These are phyloP conservation scores for Sorex araneus DNA, from an alignment of 2,113 vertebrate species.

Conservation along the genomic window DNA sequence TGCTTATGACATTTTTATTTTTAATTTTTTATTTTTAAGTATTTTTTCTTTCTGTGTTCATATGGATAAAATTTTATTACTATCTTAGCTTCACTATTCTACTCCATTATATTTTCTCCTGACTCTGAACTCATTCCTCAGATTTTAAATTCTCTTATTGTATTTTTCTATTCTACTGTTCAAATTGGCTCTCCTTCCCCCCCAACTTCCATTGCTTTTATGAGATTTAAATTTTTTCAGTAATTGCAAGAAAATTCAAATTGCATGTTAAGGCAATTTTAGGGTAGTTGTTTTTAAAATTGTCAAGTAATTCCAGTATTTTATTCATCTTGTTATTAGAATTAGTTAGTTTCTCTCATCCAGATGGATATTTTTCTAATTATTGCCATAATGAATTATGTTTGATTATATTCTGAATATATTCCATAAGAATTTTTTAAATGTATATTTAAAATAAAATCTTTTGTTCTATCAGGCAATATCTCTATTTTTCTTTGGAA, in stretches of 20 bases:
- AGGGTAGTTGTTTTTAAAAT: background rate
- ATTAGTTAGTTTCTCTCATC: background rate
- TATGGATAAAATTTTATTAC: background rate
- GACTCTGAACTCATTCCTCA: background rate
- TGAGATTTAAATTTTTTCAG: background rate
- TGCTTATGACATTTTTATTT: background rate
- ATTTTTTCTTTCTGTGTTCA: background rate
- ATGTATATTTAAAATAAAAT: conserved; percentile 8
- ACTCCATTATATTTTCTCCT: background rate
- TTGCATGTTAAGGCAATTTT: background rate
- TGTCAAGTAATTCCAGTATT: background rate
- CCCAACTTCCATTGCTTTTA: no score
- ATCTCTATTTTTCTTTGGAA: conserved; percentile 16
- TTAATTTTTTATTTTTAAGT: background rate
- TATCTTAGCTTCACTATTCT: background rate
- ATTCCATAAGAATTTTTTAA: conserved; percentile 4
- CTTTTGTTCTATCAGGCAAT: conserved; percentile 36
- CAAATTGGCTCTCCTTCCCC: no score
- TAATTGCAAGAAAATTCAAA: background rate
- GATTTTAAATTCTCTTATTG: conserved; percentile 8
- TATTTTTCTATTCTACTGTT: background rate
- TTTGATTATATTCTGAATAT: conserved; percentile 1
- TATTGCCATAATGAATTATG: background rate
- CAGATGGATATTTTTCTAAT: background rate
- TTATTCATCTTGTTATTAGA: background rate